Percentiles rank a stretch among this genome's conserved stretches.
Conservation (phyloP, 2,888 invertebrate genomes). For the Rhopalosiphum nymphaeae region DNA sequence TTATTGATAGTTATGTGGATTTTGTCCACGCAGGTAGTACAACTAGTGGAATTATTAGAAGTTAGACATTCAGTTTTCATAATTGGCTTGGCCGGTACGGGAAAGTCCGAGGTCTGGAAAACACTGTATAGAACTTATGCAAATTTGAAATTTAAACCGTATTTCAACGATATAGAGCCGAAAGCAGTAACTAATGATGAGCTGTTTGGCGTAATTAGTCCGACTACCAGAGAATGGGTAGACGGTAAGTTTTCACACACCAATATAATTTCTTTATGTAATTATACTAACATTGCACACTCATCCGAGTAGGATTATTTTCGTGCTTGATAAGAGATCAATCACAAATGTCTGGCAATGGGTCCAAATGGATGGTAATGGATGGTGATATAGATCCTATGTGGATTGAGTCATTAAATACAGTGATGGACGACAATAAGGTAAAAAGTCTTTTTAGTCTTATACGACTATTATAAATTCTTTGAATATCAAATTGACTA, state of each 20-base stretch:
- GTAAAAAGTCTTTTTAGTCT: constrained; percentile 70
- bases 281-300: neutral
- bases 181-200: constrained; percentile 97
- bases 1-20: constrained; percentile 21
- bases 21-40: constrained; percentile 78
- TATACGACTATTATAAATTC: neutral
- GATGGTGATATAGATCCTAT: constrained; percentile 98
- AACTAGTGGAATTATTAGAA: constrained; percentile 91
- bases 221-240: constrained; percentile 93
- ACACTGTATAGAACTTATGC: constrained; percentile 86
- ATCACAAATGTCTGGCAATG: constrained; percentile 87
- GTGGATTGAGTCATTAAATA: constrained; percentile 98
- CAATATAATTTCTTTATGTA: neutral
- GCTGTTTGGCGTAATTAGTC: constrained; percentile 93
- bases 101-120: constrained; percentile 94
- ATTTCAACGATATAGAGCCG: constrained; percentile 92
- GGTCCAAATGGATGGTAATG: constrained; percentile 93
- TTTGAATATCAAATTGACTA: neutral
- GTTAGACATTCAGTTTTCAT: constrained; percentile 95
- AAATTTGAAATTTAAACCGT: constrained; percentile 85
- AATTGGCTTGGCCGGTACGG: constrained; percentile 88
- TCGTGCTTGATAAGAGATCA: constrained; percentile 94
- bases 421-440: constrained; percentile 98
- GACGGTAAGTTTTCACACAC: constrained; percentile 72
- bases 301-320: constrained; percentile 79